phyloP scores from a whole-genome alignment of 2,797 vertebrate species.

The Phoeniculus purpureus region DNA sequence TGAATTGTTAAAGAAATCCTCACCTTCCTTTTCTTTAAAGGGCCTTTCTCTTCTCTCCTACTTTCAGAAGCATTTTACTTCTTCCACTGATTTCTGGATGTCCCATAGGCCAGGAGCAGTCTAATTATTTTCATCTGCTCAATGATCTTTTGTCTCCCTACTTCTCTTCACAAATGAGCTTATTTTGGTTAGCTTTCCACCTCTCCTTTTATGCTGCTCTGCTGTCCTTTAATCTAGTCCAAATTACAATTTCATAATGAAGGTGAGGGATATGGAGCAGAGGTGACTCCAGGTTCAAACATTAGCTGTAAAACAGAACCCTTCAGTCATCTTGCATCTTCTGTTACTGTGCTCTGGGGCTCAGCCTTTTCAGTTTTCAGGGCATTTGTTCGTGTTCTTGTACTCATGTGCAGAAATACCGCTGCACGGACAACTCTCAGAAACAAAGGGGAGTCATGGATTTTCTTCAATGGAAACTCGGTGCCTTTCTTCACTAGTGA shows the following conservation, averaged over 20 bases:
- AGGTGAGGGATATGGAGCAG: slow-evolving; percentile 20
- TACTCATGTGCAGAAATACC: background rate
- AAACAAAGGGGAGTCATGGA: background rate
- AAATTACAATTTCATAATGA: slow-evolving; percentile 38
- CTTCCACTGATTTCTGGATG: background rate
- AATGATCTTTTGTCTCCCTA: background rate
- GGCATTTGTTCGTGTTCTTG: background rate
- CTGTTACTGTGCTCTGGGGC: background rate
- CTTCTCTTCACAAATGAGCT: slow-evolving; percentile 24
- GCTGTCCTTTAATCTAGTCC: slow-evolving; percentile 53
- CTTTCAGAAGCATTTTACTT: background rate
- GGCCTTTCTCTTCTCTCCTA: background rate
- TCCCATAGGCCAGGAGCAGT: background rate
- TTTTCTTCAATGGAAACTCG: background rate
- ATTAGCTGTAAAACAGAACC: slow-evolving; percentile 2
- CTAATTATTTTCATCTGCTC: slow-evolving; percentile 18
- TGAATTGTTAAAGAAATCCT: background rate
- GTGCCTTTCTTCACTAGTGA: background rate
- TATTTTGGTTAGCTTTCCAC: slow-evolving; percentile 47
- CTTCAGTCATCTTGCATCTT: background rate
- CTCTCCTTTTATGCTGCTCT: slow-evolving; percentile 18
- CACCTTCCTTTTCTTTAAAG: background rate
- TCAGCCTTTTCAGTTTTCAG: background rate
- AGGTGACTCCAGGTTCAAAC: background rate
- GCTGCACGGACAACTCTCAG: background rate